phyloP scores from a whole-genome alignment of 2,113 vertebrate species.

The Scomber scombrus region DNA sequence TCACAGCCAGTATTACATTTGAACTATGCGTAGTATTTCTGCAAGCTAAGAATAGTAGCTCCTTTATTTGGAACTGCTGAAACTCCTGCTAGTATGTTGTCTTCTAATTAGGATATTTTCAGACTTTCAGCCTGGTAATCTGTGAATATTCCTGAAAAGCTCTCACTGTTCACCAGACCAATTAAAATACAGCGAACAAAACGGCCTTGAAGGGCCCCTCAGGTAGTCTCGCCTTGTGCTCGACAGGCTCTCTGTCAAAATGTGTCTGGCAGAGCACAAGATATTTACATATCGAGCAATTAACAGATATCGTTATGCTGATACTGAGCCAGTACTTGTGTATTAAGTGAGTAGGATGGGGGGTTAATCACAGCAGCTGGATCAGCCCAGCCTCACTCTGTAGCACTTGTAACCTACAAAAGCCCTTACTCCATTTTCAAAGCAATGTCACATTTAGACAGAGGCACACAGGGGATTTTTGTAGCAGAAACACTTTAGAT shows the following conservation, averaged over 20 bases:
- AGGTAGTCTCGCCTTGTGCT: conserved; percentile 50
- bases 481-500: conserved; percentile 16
- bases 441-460: conserved; percentile 55
- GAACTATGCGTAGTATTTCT: conserved; percentile 16
- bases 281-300: conserved; percentile 52
- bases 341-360: conserved; percentile 2
- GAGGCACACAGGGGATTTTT: conserved; percentile 9
- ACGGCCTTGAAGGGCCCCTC: conserved; percentile 40
- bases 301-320: conserved; percentile 31
- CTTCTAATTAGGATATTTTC: conserved; percentile 67
- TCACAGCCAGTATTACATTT: conserved; percentile 15
- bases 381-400: conserved; percentile 23
- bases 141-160: conserved; percentile 68
- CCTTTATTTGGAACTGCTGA: conserved; percentile 48
- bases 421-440: conserved; percentile 45
- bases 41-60: conserved; percentile 47
- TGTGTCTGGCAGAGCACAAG: conserved; percentile 18
- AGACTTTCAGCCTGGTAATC: conserved; percentile 54
- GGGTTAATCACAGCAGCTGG: conserved; percentile 47
- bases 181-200: conserved; percentile 68
- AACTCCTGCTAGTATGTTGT: conserved; percentile 30
- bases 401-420: conserved; percentile 46
- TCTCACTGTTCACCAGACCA: conserved; percentile 56
- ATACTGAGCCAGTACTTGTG: conserved; percentile 40
- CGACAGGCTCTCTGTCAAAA: conserved; percentile 43